Percentiles rank a stretch among this genome's conserved stretches.
Conservation (phyloP, 2,888 invertebrate species). For the Drosophila stalkeri region DNA sequence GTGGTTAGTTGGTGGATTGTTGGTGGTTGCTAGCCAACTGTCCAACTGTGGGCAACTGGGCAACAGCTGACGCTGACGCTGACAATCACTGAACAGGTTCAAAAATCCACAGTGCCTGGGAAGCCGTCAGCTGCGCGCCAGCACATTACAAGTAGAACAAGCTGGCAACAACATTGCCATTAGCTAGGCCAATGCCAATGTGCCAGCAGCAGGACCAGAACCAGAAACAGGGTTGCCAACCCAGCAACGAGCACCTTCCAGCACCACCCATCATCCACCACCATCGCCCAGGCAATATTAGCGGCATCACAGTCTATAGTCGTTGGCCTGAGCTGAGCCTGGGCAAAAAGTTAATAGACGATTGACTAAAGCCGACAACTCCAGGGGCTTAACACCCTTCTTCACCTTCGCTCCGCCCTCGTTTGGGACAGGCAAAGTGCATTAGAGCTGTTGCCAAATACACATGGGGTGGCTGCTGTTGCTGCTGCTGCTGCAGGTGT, state of each 20-base stretch:
- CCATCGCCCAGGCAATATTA: conserved; percentile 56
- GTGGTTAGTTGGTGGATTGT: conserved; percentile 52
- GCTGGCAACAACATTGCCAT: conserved; percentile 79
- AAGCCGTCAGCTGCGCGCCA: conserved; percentile 76
- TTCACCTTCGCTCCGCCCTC: conserved; percentile 42
- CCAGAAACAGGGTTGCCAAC: conserved; percentile 22
- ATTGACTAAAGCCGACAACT: conserved; percentile 79
- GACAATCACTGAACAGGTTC: conserved; percentile 61
- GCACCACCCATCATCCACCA: not conserved
- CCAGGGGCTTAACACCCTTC: conserved; percentile 73
- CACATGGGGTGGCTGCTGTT: conserved; percentile 61
- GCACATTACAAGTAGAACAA: conserved; percentile 81
- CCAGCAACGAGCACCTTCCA: conserved; percentile 5
- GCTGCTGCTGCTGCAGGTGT: conserved; percentile 73
- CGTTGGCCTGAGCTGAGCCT: conserved; percentile 8
- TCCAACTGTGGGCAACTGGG: conserved; percentile 21
- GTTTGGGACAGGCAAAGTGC: conserved; percentile 72
- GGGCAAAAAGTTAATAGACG: conserved; percentile 83
- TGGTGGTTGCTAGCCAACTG: conserved; percentile 47
- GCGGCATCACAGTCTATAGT: conserved; percentile 60
- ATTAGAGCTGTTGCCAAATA: conserved; percentile 47
- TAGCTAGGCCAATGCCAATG: conserved; percentile 39
- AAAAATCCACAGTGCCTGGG: conserved; percentile 73
- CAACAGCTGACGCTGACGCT: conserved; percentile 76
- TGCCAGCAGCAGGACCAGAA: conserved; percentile 20